Conservation (phyloP, 2,797 vertebrate species). For the Xenopus petersii region DNA sequence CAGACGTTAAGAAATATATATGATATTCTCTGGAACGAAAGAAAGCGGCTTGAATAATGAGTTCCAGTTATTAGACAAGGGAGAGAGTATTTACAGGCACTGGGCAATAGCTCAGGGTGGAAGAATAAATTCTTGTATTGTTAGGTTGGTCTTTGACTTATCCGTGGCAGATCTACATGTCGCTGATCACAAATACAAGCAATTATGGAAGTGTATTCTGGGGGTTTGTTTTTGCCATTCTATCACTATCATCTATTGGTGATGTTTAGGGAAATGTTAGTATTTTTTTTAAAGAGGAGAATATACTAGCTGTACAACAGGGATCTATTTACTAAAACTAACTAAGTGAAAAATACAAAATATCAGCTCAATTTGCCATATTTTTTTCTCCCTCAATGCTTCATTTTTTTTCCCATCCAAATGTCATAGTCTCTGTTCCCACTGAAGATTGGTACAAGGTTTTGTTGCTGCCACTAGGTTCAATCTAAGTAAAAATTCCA, state of each 20-base stretch:
- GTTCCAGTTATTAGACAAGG: conserved; percentile 12
- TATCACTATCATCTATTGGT: background rate
- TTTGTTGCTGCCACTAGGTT: no score
- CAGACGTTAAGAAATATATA: background rate
- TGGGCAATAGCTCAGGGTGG: conserved; percentile 6
- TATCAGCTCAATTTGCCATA: no score
- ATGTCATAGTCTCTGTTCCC: no score
- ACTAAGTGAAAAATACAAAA: no score
- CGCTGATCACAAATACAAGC: conserved; percentile 24
- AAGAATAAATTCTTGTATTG: conserved; percentile 3
- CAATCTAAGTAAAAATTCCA: no score
- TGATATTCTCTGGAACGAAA: background rate
- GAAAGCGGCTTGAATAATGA: conserved; percentile 13
- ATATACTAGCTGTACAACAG: no score
- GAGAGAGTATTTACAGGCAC: conserved; percentile 18
- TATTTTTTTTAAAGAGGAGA: no score
- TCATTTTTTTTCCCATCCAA: no score
- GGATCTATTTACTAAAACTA: no score
- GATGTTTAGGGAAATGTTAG: no score
- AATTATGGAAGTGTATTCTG: conserved; percentile 19
- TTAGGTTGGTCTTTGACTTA: conserved; percentile 23
- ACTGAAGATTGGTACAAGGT: no score
- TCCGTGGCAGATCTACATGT: conserved; percentile 19
- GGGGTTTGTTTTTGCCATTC: conserved; percentile 1
- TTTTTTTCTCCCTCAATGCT: no score